Percentiles rank a stretch among this genome's conserved stretches.
Evolutionary conservation across 2,113 vertebrate species (phyloP).

Genomic region (Polypterus bichir): DNA sequence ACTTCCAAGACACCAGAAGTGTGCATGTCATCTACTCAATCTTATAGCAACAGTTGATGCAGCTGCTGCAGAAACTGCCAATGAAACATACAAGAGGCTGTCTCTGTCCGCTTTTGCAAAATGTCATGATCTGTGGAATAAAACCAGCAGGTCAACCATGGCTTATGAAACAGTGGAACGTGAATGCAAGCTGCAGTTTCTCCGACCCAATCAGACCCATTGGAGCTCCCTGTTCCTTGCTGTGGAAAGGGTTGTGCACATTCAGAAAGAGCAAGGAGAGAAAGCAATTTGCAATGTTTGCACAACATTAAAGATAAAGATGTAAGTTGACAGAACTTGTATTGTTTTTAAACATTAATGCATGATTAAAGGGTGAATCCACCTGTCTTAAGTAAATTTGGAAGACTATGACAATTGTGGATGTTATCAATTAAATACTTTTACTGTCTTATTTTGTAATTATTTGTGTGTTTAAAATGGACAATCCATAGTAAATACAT

Average conservation of each 20-base stretch:
- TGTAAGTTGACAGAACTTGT: background rate
- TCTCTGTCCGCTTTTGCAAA: slow-evolving; percentile 16
- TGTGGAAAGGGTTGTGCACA: slow-evolving; percentile 7
- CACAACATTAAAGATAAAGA: background rate
- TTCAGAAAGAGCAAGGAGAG: slow-evolving; percentile 11
- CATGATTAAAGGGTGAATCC: too few species aligned
- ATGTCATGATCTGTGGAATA: slow-evolving; percentile 12
- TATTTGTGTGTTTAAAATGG: too few species aligned
- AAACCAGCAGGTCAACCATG: slow-evolving; percentile 12
- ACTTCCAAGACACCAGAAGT: slow-evolving; percentile 12
- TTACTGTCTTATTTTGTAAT: too few species aligned
- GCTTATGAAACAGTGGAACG: slow-evolving; percentile 12
- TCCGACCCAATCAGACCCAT: slow-evolving; percentile 12
- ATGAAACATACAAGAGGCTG: slow-evolving; percentile 12
- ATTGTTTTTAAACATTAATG: background rate
- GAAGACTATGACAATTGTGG: too few species aligned
- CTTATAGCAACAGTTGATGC: slow-evolving; percentile 14
- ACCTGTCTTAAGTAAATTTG: too few species aligned
- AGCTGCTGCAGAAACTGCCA: slow-evolving; percentile 1
- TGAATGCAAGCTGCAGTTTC: slow-evolving; percentile 9
- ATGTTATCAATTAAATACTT: too few species aligned
- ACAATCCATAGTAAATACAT: too few species aligned
- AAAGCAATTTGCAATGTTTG: slow-evolving; percentile 13
- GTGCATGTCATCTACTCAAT: slow-evolving; percentile 18
- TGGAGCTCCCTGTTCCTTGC: slow-evolving; percentile 10